Evolutionary conservation across 2,113 vertebrate species (phyloP), one percentile per base, ranked within the genome.

Genomic region (Toxostoma redivivum): DNA sequence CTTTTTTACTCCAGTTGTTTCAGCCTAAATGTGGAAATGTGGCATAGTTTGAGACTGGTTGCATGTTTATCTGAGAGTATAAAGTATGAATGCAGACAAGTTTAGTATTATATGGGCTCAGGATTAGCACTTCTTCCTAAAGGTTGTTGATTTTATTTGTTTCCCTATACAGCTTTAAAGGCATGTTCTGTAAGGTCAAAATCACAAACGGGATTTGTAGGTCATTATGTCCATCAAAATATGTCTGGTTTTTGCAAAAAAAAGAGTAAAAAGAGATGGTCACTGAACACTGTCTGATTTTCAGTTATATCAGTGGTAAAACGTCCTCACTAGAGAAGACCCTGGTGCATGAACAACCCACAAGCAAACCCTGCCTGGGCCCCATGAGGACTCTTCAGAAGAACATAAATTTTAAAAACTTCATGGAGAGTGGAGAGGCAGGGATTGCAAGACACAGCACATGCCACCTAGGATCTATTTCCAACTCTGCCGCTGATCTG

Each of bases 101-200:
- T 89, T 94, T 82, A 90, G 88, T 73, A 92, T 95, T 78, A 72
- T 45, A 42, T 1, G 2, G 74, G 81, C 85, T 94, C 94, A 95
- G 90, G 71, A 93, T 91, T 81, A 93, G 61, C 84, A 90, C 87
- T 81, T 90, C 94, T 79, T 77, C 69, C 74, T 89, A 78, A 80
- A 87, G 31, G 65, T 53, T 58, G 30, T 69, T 33, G 2, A 53
- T 95, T 90, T 95, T 61, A 56, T 73, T 91, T 86, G n/a, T 91
- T 86, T 76, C 57, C 53, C 84, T 83, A 51, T 76, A 57, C 76
- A 97, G 92, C 88, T 97, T 97, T 96, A 97, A 95, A 95, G 85
- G 73, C 69, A 73, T 82, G 60, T 73, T 94, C 50, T 77, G 13
- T 62, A 67, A 67, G 48, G 20, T 56, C 80, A 88, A 69, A 94